Conservation (phyloP, 2,888 invertebrate species). For the Chrysolina haemoptera region DNA sequence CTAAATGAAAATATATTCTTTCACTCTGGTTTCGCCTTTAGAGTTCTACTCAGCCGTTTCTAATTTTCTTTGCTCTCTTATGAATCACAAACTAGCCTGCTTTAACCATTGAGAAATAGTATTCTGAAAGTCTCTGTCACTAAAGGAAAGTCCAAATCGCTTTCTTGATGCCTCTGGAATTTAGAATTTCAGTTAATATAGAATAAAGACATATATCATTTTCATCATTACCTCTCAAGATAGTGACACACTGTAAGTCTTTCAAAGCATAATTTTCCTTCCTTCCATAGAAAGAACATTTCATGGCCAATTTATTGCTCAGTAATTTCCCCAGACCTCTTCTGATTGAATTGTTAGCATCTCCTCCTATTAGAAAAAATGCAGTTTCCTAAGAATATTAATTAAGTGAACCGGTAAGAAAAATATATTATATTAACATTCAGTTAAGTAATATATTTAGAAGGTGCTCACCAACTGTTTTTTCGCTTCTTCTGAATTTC, state of each 20-base stretch:
- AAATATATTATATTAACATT: neutral
- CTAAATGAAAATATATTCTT: constrained; percentile 1
- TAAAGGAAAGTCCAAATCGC: constrained; percentile 29
- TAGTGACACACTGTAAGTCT: constrained; percentile 27
- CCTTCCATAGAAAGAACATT: constrained; percentile 30
- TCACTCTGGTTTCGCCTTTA: constrained; percentile 1
- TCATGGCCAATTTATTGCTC: constrained; percentile 30
- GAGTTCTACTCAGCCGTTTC: constrained; percentile 24
- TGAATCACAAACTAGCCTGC: constrained; percentile 24
- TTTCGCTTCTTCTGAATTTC: constrained; percentile 27
- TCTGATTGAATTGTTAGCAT: constrained; percentile 29
- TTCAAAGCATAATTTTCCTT: constrained; percentile 26
- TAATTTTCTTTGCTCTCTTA: constrained; percentile 26
- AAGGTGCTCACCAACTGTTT: constrained; percentile 25
- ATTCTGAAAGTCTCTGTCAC: constrained; percentile 31
- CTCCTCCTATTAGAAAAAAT: constrained; percentile 25
- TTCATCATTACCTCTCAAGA: constrained; percentile 24
- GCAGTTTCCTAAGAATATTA: constrained; percentile 22
- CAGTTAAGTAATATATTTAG: constrained; percentile 23
- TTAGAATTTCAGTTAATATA: constrained; percentile 22
- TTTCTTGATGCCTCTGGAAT: constrained; percentile 30
- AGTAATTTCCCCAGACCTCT: constrained; percentile 27
- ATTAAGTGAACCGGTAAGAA: constrained; percentile 19
- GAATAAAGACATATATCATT: constrained; percentile 21
- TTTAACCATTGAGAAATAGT: constrained; percentile 27